Percentiles rank a stretch among this genome's conserved stretches.
Conservation (phyloP, 2,797 vertebrate genomes). For the Anguilla anguilla region DNA sequence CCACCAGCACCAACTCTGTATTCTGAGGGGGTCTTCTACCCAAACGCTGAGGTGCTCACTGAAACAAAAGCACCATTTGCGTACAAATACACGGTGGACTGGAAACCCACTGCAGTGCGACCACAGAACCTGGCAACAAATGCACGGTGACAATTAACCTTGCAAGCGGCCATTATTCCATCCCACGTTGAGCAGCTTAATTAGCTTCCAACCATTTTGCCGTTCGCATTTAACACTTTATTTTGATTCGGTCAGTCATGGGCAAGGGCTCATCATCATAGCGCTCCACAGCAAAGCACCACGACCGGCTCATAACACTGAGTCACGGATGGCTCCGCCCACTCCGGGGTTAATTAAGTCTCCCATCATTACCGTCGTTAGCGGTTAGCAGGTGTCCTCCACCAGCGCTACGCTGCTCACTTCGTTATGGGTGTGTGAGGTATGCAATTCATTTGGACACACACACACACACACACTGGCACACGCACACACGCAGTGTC, state of each 20-base stretch:
- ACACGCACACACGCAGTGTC: neutral
- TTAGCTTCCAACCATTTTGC: constrained; percentile 25
- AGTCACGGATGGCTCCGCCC: neutral
- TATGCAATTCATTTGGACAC: neutral
- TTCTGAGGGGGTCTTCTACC: neutral
- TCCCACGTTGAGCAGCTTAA: neutral
- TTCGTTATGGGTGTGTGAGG: neutral
- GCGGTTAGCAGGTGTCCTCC: neutral
- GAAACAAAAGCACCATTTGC: neutral
- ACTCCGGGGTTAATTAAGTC: neutral
- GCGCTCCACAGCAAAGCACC: neutral
- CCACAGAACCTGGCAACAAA: constrained; percentile 30
- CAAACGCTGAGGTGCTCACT: neutral
- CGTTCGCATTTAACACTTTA: neutral
- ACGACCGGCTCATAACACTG: neutral
- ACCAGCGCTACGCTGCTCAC: neutral
- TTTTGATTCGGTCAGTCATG: neutral
- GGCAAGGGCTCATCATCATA: neutral
- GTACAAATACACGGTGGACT: neutral
- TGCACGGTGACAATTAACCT: constrained; percentile 34
- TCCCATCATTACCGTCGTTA: neutral
- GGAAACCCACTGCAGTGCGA: neutral
- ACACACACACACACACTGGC: neutral
- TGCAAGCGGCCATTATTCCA: constrained; percentile 39
- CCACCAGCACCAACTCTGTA: neutral